Base-by-base conservation (phyloP, 2,797 vertebrate genomes). In the Enteromius radiatus region DNA sequence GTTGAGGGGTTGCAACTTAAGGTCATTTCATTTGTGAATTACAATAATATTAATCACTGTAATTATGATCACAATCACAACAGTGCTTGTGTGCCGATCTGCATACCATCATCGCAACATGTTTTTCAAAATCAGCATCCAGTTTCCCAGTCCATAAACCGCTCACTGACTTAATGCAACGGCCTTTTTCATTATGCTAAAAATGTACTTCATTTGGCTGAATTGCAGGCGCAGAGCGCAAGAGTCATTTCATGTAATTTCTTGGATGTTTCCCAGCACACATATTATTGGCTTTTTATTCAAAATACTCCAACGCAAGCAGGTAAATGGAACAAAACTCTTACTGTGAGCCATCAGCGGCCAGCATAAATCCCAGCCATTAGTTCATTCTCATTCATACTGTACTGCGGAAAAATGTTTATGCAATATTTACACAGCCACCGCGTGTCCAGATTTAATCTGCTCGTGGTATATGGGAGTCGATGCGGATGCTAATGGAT, bases 221-320 rank as follows among this genome's bases (percentile, higher is more conserved):
- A 87, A 85, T 85, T 86, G 84, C 84, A 69, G 52, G 36, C 68
- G 28, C 71, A 56, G 79, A 80, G 28, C 54, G 54, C 63, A 80
- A 84, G 65, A 84, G 78, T 82, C 76, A 84, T 84, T 88, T 81
- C n/a, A 70, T 78, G 75, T 86, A 59, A 84, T 86, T 84, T 77
- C 84, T 85, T 82, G 73, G 67, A 88, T 83, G 63, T 76, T 70
- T 79, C 71, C 85, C 87, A 86, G 85, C 61, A 81, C 85, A 76
- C 85, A 85, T 84, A 84, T 85, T 88, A 86, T 78, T 56, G 76
- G 41, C 69, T 85, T 84, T 85, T 86, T 69, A 67, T 64, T 85
- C 75, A 87, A 85, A 88, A 85, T 77, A 82, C 63, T 80, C 77
- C 76, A 76, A 78, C 77, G 41, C 74, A 78, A 54, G 78, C 78